phyloP scores from a whole-genome alignment of 2,888 invertebrate genomes.

The Polymixis lichenea region DNA sequence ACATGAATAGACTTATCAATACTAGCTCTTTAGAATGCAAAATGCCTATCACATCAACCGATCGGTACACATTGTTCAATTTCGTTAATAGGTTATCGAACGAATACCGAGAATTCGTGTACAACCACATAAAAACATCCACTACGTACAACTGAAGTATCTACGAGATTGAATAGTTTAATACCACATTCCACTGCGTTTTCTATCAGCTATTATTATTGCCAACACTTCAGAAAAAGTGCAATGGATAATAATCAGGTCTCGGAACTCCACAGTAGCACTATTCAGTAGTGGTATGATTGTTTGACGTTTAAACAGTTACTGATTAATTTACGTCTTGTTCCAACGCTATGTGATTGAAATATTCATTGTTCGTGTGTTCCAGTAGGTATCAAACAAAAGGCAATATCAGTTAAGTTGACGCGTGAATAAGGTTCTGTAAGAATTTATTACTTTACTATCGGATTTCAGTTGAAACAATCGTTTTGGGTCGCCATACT shows the following conservation, averaged over 20 bases:
- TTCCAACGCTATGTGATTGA: conserved; percentile 54
- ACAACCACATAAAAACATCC: conserved; percentile 20
- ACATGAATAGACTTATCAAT: conserved; percentile 14
- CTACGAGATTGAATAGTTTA: conserved; percentile 39
- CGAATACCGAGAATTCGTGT: conserved; percentile 50
- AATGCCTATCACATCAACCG: conserved; percentile 18
- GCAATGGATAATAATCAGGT: conserved; percentile 44
- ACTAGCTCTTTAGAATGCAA: conserved; percentile 34
- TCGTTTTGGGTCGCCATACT: conserved; percentile 5
- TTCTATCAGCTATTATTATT: conserved; percentile 51
- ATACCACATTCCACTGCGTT: conserved; percentile 56
- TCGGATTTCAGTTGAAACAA: conserved; percentile 36
- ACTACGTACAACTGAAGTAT: conserved; percentile 16
- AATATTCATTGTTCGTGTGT: conserved; percentile 63
- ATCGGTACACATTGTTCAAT: conserved; percentile 48
- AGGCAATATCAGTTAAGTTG: conserved; percentile 57
- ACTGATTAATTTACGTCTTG: conserved; percentile 69
- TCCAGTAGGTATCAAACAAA: conserved; percentile 54
- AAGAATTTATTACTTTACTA: conserved; percentile 42
- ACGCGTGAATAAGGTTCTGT: conserved; percentile 49
- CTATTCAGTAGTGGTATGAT: conserved; percentile 15
- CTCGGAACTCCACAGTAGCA: conserved; percentile 32
- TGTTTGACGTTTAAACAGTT: conserved; percentile 71
- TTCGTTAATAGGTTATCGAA: conserved; percentile 32
- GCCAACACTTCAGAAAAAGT: conserved; percentile 34